Percentiles rank a stretch among this genome's conserved stretches.
phyloP scores from a whole-genome alignment of 2,797 vertebrate species.

The Euthynnus affinis region DNA sequence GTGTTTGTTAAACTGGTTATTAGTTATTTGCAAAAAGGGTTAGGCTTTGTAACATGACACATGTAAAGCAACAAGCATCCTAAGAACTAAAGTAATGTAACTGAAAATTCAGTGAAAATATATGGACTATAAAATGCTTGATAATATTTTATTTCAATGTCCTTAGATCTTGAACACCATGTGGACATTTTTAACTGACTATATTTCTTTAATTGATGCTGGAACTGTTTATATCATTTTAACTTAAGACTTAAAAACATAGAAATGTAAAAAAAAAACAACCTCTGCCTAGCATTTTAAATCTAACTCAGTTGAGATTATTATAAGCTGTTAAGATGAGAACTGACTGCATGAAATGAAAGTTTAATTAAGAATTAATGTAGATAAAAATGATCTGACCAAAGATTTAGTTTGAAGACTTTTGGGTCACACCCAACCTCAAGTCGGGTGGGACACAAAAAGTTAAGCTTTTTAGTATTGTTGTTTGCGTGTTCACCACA shows the following conservation, averaged over 20 bases:
- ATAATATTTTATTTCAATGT: neutral
- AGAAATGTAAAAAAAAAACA: conserved; percentile 6
- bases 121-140: neutral
- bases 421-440: neutral
- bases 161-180: neutral
- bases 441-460: conserved; percentile 10
- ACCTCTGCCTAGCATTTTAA: neutral
- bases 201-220: neutral
- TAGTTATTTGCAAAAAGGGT: neutral
- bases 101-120: neutral
- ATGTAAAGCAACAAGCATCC: conserved; percentile 23
- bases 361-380: neutral
- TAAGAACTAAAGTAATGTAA: neutral
- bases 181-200: neutral
- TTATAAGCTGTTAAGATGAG: neutral
- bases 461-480: conserved; percentile 60
- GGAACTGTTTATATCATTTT: neutral
- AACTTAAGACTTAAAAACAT: neutral
- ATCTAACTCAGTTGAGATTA: neutral
- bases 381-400: neutral
- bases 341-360: neutral
- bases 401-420: neutral
- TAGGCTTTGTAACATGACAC: neutral
- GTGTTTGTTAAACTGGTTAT: conserved; percentile 11
- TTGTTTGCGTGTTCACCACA: conserved; percentile 56